phyloP scores from a whole-genome alignment of 2,113 vertebrate species.

The Saccopteryx leptura region DNA sequence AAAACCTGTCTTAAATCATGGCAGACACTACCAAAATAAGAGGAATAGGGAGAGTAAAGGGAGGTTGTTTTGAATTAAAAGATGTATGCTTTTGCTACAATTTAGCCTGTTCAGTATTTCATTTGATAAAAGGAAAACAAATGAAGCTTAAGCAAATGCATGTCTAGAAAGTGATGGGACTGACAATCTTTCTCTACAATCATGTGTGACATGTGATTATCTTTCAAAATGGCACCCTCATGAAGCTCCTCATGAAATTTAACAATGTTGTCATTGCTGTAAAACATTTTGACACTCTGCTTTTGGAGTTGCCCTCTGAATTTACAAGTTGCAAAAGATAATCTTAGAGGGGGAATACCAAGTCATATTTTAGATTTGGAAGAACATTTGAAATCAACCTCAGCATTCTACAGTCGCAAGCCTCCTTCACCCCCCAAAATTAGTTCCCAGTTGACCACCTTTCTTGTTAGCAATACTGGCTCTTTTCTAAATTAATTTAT shows the following conservation, averaged over 20 bases:
- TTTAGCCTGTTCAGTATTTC: slow-evolving; percentile 43
- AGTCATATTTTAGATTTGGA: slow-evolving; percentile 32
- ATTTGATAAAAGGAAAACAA: slow-evolving; percentile 3
- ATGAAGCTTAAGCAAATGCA: slow-evolving; percentile 42
- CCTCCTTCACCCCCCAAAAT: neutral
- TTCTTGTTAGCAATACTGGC: neutral
- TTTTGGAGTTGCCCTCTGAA: slow-evolving; percentile 42
- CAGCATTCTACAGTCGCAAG: neutral
- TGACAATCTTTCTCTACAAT: slow-evolving; percentile 43
- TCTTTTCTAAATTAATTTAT: slow-evolving; percentile 36
- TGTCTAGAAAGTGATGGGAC: slow-evolving; percentile 36
- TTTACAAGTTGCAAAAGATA: slow-evolving; percentile 42
- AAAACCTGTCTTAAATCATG: neutral
- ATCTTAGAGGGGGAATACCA: slow-evolving; percentile 41
- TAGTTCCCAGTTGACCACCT: neutral
- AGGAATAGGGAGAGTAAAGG: neutral
- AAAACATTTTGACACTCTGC: slow-evolving; percentile 54
- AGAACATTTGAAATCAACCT: slow-evolving; percentile 45
- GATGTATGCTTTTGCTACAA: neutral
- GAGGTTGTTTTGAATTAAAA: slow-evolving; percentile 41
- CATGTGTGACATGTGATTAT: slow-evolving; percentile 7
- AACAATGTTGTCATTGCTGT: neutral
- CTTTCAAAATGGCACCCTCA: slow-evolving; percentile 31
- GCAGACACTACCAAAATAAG: neutral
- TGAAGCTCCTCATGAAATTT: slow-evolving; percentile 23